Evolutionary conservation across 2,888 invertebrate species (phyloP).

Genomic region (Tribolium freemani): DNA sequence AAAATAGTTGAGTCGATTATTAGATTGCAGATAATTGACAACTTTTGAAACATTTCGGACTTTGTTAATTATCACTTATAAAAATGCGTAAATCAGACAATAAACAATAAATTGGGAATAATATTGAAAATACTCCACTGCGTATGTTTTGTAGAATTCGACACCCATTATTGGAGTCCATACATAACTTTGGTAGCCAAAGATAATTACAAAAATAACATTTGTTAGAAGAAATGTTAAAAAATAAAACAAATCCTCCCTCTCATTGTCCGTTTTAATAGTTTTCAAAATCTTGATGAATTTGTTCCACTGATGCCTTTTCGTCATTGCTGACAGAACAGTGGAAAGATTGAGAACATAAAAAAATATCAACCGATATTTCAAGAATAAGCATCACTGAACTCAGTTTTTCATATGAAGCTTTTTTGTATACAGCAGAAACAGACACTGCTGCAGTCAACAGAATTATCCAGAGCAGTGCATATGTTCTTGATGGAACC

Average conservation of each 20-base stretch:
- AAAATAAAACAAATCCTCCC: neutral
- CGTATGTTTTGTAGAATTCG: neutral
- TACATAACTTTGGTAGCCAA: neutral
- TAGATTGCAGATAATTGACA: neutral
- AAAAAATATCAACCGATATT: neutral
- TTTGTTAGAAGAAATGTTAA: neutral
- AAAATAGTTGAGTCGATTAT: neutral
- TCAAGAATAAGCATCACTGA: neutral
- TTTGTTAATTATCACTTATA: neutral
- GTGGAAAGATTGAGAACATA: neutral
- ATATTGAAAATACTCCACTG: neutral
- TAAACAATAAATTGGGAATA: neutral
- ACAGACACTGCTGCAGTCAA: neutral
- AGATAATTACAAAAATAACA: neutral
- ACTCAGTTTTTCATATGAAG: neutral
- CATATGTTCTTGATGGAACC: neutral
- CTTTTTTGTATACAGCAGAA: neutral
- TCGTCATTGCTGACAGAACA: neutral
- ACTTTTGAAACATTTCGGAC: neutral
- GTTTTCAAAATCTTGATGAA: neutral
- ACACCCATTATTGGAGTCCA: neutral
- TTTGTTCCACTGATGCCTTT: neutral
- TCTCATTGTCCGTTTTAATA: neutral
- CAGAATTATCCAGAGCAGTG: neutral
- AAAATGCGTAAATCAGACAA: neutral